Evolutionary conservation across 2,888 invertebrate genomes (phyloP).

Genomic region (Xiphydria camelus): DNA sequence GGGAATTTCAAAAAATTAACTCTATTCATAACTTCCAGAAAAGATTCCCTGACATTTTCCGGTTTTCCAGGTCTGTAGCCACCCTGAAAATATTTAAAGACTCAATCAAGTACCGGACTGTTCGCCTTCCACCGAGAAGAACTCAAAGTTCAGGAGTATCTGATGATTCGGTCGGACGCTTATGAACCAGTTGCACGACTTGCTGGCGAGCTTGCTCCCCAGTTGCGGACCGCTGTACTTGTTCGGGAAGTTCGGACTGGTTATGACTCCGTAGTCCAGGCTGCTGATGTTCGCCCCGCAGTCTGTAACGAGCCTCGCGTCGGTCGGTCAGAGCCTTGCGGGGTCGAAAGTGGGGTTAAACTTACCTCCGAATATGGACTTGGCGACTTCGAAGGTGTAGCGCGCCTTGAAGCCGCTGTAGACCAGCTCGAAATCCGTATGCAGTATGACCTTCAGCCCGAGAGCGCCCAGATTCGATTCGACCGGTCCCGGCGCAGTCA

Average conservation of each 20-base stretch:
- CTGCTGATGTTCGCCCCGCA: constrained; percentile 91
- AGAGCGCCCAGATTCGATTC: constrained; percentile 88
- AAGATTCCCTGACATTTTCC: too few species aligned
- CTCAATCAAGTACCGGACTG: constrained; percentile 66
- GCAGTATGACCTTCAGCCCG: constrained; percentile 85
- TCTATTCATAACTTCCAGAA: too few species aligned
- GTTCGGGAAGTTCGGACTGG: constrained; percentile 88
- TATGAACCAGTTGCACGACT: constrained; percentile 97
- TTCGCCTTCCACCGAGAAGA: constrained; percentile 93
- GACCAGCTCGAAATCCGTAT: constrained; percentile 84
- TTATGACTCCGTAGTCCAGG: constrained; percentile 79
- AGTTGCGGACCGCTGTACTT: constrained; percentile 88
- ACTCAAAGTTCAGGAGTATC: constrained; percentile 88
- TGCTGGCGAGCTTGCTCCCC: constrained; percentile 77
- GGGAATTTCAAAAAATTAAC: too few species aligned
- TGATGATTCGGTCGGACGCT: constrained; percentile 82
- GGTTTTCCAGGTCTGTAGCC: too few species aligned
- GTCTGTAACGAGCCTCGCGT: constrained; percentile 65
- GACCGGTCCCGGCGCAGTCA: constrained; percentile 91
- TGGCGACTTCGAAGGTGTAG: constrained; percentile 89
- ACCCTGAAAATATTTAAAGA: too few species aligned
- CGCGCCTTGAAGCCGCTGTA: constrained; percentile 95
- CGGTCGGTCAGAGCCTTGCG: too few species aligned
- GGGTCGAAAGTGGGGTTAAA: too few species aligned
- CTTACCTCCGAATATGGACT: constrained; percentile 78